Evolutionary conservation across 1,140 invertebrate species (phyloP).

Genomic region (Piezodorus guildinii): DNA sequence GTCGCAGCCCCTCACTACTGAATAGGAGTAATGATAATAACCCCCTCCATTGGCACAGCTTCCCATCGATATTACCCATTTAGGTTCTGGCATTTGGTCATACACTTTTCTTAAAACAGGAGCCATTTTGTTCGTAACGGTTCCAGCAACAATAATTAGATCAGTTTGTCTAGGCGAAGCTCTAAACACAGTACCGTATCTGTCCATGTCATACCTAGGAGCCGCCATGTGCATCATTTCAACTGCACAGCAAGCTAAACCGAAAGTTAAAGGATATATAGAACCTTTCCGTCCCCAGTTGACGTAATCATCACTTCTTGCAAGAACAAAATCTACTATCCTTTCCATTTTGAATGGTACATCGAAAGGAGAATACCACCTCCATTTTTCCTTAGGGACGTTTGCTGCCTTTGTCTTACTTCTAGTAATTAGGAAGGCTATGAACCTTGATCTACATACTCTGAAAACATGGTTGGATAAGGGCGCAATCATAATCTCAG

Average conservation of each 20-base stretch:
- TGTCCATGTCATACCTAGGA: slow-evolving; percentile 94
- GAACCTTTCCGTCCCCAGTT: slow-evolving; percentile 38
- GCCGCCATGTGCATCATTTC: slow-evolving; percentile 99
- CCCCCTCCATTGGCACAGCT: slow-evolving; percentile 98
- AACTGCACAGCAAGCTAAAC: slow-evolving; percentile 92
- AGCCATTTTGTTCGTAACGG: slow-evolving; percentile 98
- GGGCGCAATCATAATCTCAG: too few relatives aligned
- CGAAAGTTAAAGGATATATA: slow-evolving; percentile 93
- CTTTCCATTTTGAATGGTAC: background rate
- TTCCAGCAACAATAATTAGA: slow-evolving; percentile 96
- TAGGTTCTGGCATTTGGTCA: slow-evolving; percentile 88
- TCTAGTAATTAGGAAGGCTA: too few relatives aligned
- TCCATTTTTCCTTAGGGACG: background rate
- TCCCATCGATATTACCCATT: slow-evolving; percentile 60
- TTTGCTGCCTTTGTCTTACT: too few relatives aligned
- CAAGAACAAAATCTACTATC: slow-evolving; percentile 11
- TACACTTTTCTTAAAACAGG: slow-evolving; percentile 87
- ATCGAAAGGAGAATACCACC: slow-evolving; percentile 16
- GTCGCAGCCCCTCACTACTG: slow-evolving; percentile 95
- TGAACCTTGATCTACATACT: too few relatives aligned
- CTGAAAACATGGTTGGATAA: too few relatives aligned
- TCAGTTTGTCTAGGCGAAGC: slow-evolving; percentile 94
- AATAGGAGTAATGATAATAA: slow-evolving; percentile 98
- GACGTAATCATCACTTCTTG: slow-evolving; percentile 8
- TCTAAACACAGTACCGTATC: slow-evolving; percentile 87